Evolutionary conservation across 2,888 invertebrate genomes (phyloP), one percentile per base, ranked within the genome.

Genomic region (Trypoxylon attenuatum): DNA sequence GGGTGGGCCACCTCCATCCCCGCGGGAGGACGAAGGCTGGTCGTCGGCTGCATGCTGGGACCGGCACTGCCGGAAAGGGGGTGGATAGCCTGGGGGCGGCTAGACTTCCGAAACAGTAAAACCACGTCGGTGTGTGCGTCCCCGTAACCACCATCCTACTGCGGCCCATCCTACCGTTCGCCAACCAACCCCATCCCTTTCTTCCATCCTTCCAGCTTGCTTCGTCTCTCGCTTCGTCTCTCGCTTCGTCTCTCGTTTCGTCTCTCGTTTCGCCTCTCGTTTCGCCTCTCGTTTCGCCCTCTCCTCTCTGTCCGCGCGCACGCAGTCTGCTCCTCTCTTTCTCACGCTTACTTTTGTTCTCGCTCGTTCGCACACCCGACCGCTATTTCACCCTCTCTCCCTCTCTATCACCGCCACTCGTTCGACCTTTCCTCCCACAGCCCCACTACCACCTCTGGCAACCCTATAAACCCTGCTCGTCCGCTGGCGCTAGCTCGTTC

Each of bases 61-160:
- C 67, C n/a, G 33, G 13, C 63, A 51, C 62, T 69, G 63, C 45
- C 66, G 71, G 69, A 76, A 71, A 13, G 75, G 71, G 71, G 71
- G 71, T 77, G 79, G 79, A 77, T 80, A 76, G 80, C 79, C 78
- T 78, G 78, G 76, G 80, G 79, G 79, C 77, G 81, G 82, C 79
- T 80, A 84, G 83, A 83, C 82, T 84, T 84, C 82, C 79, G 83
- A 84, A 83, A 84, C 82, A 80, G 82, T 83, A 82, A 83, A 84
- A 83, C 78, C 79, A 71, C 73, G 77, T 74, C 67, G 64, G 71
- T 80, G 78, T 80, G 75, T 78, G 77, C 75, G 77, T 81, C 67
- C 75, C 67, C 73, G 72, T 76, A 71, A 73, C 78, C 68, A 68
- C 71, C 72, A 64, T 70, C 69, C 75, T 70, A 62, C 69, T 62